Percentiles rank a stretch among this genome's conserved stretches.
These are phyloP conservation scores for Galagoides demidoff DNA, from an alignment of 2,797 vertebrate genomes.

Conservation along the genomic window DNA sequence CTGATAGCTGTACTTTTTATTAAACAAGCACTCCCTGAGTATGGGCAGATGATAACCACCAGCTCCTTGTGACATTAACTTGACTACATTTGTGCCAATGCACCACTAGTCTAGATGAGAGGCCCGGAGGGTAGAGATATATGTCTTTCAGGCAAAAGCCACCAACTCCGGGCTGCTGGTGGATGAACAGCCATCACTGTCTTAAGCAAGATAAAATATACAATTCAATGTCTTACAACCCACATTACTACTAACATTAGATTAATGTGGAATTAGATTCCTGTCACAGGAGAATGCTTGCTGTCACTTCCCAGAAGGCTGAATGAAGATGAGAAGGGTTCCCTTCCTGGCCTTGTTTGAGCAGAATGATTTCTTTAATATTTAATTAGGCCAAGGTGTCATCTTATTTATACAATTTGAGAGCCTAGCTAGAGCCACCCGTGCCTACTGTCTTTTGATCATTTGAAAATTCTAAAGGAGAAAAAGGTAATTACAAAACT, in stretches of 20 bases:
- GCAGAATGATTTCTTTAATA: constrained; percentile 28
- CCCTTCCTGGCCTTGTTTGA: constrained; percentile 1
- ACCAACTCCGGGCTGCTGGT: background rate
- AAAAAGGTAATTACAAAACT: constrained; percentile 42
- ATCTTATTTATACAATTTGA: background rate
- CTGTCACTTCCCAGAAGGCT: background rate
- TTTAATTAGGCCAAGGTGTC: constrained; percentile 30
- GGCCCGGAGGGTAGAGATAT: too few relatives aligned
- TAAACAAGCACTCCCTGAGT: background rate
- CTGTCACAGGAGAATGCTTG: background rate
- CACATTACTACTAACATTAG: background rate
- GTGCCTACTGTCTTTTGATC: constrained; percentile 2
- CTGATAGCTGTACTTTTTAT: background rate
- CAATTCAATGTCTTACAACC: background rate
- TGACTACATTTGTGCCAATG: background rate
- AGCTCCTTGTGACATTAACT: background rate
- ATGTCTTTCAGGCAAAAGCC: background rate
- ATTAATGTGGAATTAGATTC: background rate
- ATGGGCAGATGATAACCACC: background rate
- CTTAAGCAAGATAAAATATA: background rate
- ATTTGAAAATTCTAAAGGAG: constrained; percentile 49
- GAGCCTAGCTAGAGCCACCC: background rate
- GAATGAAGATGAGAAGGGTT: background rate
- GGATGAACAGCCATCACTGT: background rate
- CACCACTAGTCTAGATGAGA: background rate